Percentiles rank a stretch among this genome's conserved stretches.
Evolutionary conservation across 2,797 vertebrate genomes (phyloP).

Genomic region (Spinibarbus caldwelli): DNA sequence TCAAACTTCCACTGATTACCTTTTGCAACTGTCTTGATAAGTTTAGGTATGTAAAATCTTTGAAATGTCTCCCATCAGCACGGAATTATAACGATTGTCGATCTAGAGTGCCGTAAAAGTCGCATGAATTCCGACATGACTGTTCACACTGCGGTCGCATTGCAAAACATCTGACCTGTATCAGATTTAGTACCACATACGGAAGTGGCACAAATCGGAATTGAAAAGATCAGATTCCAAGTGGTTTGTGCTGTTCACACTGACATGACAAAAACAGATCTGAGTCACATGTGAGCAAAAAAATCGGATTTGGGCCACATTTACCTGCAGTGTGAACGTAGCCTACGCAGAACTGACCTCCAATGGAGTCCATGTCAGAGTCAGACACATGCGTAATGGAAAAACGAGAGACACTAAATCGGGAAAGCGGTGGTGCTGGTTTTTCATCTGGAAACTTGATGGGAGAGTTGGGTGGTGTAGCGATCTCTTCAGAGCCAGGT

Average conservation of each 20-base stretch:
- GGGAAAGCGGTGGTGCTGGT: conserved; percentile 79
- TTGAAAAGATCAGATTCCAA: not conserved
- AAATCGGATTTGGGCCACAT: not conserved
- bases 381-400: conserved; percentile 95
- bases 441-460: conserved; percentile 72
- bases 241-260: not conserved
- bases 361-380: conserved; percentile 75
- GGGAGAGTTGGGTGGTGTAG: conserved; percentile 55
- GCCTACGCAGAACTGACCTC: conserved; percentile 78
- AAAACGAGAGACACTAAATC: conserved; percentile 94
- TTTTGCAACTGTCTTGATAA: not conserved
- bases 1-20: not conserved
- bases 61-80: not conserved
- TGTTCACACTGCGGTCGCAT: not conserved
- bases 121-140: not conserved
- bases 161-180: not conserved
- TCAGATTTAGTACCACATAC: not conserved
- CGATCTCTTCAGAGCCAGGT: conserved; percentile 60
- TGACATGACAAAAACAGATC: not conserved
- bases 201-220: not conserved
- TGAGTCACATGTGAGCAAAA: not conserved
- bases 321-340: not conserved
- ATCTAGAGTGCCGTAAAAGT: not conserved
- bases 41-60: not conserved
- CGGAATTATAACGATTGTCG: not conserved